Base-by-base conservation (phyloP, 64 coral and sea anemone genomes). In the Montipora efflorescens region DNA sequence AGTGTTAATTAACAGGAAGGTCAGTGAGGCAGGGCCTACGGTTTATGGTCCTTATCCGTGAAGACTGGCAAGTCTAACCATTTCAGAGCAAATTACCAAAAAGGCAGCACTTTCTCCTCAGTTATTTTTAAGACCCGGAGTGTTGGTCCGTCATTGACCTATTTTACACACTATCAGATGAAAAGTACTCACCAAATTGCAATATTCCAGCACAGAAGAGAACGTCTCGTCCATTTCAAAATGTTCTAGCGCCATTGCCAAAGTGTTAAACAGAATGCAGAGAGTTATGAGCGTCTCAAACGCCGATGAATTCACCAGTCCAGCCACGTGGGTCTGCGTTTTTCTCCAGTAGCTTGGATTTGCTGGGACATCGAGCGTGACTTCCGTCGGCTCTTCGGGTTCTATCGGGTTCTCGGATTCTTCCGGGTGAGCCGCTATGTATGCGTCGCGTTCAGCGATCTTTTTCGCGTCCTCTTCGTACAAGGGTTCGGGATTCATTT, bases 251-350 rank as follows among this genome's bases (percentile, higher is more conserved):
- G 96, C 96, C 96, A 98, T 98, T 45, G 96, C 96, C 13, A 98
- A 89, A 0, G 96, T 98, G 47, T 98, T 98, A 0, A 98, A 87
- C 51, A 98, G 75, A 45, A 98, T 98, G 78, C 96, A 98, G 36
- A 95, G 43, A 6, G 96, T 98, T 47, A 98, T 98, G 46, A 98
- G 88, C 10, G 93, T 92, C 93, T 98, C 96, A 48, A 98, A 98
- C 1, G 64, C 58, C 5, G 96, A 92, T 28, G 86, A 76, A 57
- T 78, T 94, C 55, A 98, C 96, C 3, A 96, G 19, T 15, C 25
- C 7, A 1, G 44, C 67, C 8, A 86, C 82, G 28, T 0, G 8
- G 22, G 59, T 79, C 3, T 48, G 79, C 16, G 68, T 80, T 12
- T 74, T 94, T 57, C 82, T 78, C 96, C 76, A 98, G 36, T 46